Evolutionary conservation across 2,113 vertebrate species (phyloP).

Genomic region (Lagopus muta): DNA sequence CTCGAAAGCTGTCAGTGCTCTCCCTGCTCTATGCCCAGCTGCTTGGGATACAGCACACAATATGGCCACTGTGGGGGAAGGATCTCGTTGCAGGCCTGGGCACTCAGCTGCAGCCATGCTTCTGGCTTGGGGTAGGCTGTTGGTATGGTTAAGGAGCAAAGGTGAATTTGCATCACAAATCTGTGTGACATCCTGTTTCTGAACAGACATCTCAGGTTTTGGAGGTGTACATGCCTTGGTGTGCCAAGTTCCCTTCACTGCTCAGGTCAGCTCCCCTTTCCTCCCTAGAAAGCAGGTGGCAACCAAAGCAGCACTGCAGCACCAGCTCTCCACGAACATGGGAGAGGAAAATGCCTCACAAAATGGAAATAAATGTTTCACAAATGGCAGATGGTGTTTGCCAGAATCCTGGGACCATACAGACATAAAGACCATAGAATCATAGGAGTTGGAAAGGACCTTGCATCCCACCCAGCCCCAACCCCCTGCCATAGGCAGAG

Average conservation of each 20-base stretch:
- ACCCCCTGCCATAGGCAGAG: no score
- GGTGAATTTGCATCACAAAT: background rate
- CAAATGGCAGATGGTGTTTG: fast-evolving
- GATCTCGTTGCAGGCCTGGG: background rate
- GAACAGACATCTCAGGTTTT: background rate
- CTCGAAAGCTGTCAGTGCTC: background rate
- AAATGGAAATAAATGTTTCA: background rate
- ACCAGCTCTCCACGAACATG: background rate
- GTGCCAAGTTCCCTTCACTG: background rate
- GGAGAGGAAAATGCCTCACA: background rate
- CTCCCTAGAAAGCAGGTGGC: background rate
- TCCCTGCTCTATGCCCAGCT: fast-evolving
- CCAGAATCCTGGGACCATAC: background rate
- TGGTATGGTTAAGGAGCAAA: background rate
- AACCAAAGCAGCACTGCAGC: background rate
- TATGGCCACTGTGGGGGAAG: background rate
- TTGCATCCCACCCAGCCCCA: no score
- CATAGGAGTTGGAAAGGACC: no score
- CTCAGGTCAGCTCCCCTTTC: background rate
- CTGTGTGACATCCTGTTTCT: background rate
- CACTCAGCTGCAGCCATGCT: background rate
- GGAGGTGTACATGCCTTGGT: background rate
- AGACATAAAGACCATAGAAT: background rate
- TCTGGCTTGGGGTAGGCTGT: background rate
- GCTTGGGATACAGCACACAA: background rate